Conservation (phyloP, 2,797 vertebrate genomes). For the Danio albolineatus region DNA sequence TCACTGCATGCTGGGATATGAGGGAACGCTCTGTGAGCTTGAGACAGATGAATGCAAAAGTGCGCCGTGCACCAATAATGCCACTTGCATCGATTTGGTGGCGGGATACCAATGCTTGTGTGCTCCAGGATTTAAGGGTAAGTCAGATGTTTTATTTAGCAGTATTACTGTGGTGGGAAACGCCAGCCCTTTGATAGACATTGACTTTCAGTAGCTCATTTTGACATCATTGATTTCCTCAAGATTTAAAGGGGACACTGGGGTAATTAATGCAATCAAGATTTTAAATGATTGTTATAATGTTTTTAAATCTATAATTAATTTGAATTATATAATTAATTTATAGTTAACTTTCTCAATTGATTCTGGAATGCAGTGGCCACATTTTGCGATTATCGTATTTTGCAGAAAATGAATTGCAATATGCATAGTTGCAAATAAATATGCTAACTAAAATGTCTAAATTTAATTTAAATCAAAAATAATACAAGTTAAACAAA, state of each 20-base stretch:
- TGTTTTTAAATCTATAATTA: background rate
- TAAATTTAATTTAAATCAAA: too few species aligned
- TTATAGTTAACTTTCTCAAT: too few species aligned
- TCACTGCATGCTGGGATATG: slow-evolving; percentile 76
- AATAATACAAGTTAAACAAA: too few species aligned
- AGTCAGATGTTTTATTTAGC: slow-evolving; percentile 27
- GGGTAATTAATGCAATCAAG: too few species aligned
- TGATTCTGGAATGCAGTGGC: too few species aligned
- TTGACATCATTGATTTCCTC: slow-evolving; percentile 5
- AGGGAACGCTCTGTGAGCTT: slow-evolving; percentile 80
- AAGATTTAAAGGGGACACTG: slow-evolving; percentile 6
- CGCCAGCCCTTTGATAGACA: background rate
- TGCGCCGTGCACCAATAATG: slow-evolving; percentile 77
- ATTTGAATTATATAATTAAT: background rate
- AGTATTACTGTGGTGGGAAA: background rate
- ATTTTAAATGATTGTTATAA: background rate
- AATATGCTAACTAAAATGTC: too few species aligned
- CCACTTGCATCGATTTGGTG: slow-evolving; percentile 79
- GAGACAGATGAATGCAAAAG: slow-evolving; percentile 82
- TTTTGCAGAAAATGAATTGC: too few species aligned
- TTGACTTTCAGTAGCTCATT: background rate
- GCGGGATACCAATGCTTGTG: slow-evolving; percentile 79
- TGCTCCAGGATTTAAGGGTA: slow-evolving; percentile 82
- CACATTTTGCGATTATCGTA: too few species aligned
- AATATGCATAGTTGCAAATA: too few species aligned